Evolutionary conservation across 2,113 vertebrate species (phyloP), one percentile per base, ranked within the genome.

Genomic region (Octodon degus): DNA sequence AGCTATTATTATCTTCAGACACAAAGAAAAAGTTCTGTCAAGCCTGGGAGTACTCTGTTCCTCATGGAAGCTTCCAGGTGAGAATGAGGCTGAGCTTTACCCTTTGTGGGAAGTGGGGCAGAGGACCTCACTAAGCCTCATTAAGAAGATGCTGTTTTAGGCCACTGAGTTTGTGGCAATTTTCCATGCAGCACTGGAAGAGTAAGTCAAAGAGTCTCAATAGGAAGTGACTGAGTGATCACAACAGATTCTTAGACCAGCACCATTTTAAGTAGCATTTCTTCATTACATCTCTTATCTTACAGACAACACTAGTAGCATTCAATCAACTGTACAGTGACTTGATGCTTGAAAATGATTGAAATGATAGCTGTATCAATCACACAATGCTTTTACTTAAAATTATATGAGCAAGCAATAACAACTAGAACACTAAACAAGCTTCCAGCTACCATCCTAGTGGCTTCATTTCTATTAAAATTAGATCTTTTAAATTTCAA

Each of bases 401-500:
- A 95, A 91, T 82, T 62, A 50, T 50, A 86, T 20, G 7, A 43
- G 25, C 88, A 95, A 89, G 62, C 16, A 9, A 60, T 86, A 86
- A 88, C 67, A 90, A 90, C 3, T 37, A 89, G 60, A 8, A 85
- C 32, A 76, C 37, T 47, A 67, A 63, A 85, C n/a, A 70, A 96
- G 24, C 3, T 40, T 63, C 27, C 2, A 89, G 80, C 12, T 94
- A 62, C 62, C 53, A 55, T 79, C 13, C 63, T 76, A 84, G 60
- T 85, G 88, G 70, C 58, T 94, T 58, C 53, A 82, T 95, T 97
- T 94, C 81, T 90, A 3, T 63, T 85, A 91, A 97, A 93, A 97
- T 97, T 70, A 95, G 86, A 94, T 32, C 70, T 96, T 87, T 97
- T 55, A 93, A 80, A 82, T 93, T 96, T 34, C 25, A 93, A 86